Percentiles rank a stretch among this genome's conserved stretches.
Conservation (phyloP, 2,888 invertebrate genomes). For the Thera obeliscata region DNA sequence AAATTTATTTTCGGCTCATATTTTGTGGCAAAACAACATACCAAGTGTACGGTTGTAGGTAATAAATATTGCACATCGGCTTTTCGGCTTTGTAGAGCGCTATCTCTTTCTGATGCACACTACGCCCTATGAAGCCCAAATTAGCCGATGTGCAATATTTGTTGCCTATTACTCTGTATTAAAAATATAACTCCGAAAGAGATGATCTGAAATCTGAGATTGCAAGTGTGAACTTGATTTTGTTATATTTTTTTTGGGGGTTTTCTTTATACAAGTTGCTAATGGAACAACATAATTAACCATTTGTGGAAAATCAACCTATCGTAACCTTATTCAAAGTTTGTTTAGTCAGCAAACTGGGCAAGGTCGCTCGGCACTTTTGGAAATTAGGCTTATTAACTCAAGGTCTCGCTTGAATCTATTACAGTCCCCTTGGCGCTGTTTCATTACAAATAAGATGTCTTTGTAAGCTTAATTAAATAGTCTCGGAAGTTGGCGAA, state of each 20-base stretch:
- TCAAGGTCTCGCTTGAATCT: slow-evolving; percentile 15
- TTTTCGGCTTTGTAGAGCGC: too few relatives aligned
- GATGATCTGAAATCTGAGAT: too few relatives aligned
- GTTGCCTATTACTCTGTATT: too few relatives aligned
- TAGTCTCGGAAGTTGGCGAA: background rate
- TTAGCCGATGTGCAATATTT: too few relatives aligned
- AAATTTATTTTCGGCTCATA: background rate
- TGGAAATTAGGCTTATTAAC: slow-evolving; percentile 16
- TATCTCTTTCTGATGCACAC: too few relatives aligned
- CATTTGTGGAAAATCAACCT: background rate
- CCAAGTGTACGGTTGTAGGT: too few relatives aligned
- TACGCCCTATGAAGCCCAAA: too few relatives aligned
- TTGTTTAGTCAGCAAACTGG: slow-evolving; percentile 3
- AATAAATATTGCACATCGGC: too few relatives aligned
- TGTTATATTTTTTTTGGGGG: too few relatives aligned
- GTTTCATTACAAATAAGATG: slow-evolving; percentile 7
- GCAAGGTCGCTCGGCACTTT: slow-evolving; percentile 13
- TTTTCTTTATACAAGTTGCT: background rate
- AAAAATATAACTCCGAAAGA: too few relatives aligned
- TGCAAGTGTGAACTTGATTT: too few relatives aligned
- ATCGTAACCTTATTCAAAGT: background rate
- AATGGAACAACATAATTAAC: background rate
- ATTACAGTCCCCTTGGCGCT: slow-evolving; percentile 15
- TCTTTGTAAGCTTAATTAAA: background rate
- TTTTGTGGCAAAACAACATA: background rate